phyloP scores from a whole-genome alignment of 2,113 vertebrate genomes.

The Henicopernis longicauda region DNA sequence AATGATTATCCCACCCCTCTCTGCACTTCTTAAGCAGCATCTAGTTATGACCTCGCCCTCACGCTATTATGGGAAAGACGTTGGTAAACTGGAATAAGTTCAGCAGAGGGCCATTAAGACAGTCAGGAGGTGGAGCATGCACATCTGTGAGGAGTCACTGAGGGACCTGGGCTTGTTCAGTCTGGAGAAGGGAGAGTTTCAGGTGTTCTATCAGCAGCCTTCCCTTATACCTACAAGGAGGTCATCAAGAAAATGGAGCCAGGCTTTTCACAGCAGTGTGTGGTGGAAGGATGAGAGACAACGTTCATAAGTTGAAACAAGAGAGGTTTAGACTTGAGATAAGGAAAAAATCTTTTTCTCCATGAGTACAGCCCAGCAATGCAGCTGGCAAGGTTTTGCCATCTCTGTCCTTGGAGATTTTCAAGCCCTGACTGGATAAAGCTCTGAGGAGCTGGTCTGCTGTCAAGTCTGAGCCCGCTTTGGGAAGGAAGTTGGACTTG shows the following conservation, averaged over 20 bases:
- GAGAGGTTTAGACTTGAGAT: neutral
- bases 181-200: neutral
- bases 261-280: neutral
- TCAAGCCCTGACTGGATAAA: neutral
- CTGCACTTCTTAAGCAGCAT: neutral
- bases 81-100: neutral
- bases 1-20: neutral
- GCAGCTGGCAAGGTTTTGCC: neutral
- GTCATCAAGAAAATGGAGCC: neutral
- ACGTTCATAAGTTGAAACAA: neutral
- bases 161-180: neutral
- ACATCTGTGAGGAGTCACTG: fast-evolving
- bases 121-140: neutral
- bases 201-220: neutral
- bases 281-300: neutral
- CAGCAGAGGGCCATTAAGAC: neutral
- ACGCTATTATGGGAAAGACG: fast-evolving
- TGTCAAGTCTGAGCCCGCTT: neutral
- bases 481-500: neutral
- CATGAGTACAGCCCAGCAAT: neutral
- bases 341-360: neutral
- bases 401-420: neutral
- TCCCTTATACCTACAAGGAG: neutral
- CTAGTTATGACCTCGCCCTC: neutral
- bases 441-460: neutral